Conservation (phyloP, 2,113 vertebrate species). For the Nothocercus julius region DNA sequence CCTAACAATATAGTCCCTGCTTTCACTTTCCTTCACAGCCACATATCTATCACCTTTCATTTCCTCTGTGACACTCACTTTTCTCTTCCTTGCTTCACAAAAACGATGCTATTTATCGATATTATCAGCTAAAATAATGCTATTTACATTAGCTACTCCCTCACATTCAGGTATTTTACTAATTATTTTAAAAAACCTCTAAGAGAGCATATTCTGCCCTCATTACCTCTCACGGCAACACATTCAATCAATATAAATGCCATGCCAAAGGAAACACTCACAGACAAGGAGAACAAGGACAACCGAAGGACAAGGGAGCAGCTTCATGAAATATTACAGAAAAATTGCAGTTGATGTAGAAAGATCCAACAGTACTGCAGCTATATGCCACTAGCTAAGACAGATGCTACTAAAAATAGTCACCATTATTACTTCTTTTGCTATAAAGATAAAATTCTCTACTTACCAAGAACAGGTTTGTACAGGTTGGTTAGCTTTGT, state of each 20-base stretch:
- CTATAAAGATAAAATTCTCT: not conserved
- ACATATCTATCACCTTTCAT: not conserved
- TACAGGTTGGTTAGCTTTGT: conserved; percentile 96
- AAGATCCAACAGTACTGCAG: not conserved
- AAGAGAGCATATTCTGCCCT: not conserved
- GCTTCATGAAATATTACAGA: not conserved
- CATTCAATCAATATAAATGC: not conserved
- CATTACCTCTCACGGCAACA: not conserved
- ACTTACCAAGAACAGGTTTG: conserved; percentile 96
- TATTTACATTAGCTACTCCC: not conserved
- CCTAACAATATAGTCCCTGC: not conserved
- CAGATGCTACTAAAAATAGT: not conserved
- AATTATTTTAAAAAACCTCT: not conserved
- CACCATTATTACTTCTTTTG: not conserved
- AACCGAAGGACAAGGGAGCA: not conserved
- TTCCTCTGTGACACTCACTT: not conserved
- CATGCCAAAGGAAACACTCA: not conserved
- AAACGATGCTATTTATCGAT: not conserved
- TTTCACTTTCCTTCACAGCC: not conserved
- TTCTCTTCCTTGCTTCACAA: not conserved
- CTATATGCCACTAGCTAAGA: accelerated
- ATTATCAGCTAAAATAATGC: too few relatives aligned
- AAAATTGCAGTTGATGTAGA: not conserved
- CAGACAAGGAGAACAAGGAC: not conserved
- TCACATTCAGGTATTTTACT: not conserved